Evolutionary conservation across 1,140 invertebrate genomes (phyloP).

Genomic region (Penaeus japonicus): DNA sequence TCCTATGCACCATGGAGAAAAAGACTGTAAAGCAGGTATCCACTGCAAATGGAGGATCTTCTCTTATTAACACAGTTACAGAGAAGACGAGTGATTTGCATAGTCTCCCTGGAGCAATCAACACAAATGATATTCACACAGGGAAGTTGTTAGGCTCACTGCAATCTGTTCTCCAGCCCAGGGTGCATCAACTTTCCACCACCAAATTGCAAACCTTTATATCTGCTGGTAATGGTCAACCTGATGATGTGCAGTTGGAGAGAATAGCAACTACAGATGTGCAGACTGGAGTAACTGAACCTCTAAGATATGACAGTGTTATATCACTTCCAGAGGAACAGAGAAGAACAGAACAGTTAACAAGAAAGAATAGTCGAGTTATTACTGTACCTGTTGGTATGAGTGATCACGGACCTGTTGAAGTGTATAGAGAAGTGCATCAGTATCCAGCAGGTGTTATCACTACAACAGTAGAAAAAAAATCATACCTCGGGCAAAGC

Average conservation of each 20-base stretch:
- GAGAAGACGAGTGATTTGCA: too few relatives aligned
- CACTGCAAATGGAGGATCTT: neutral
- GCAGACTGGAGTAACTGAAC: too few relatives aligned
- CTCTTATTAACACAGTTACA: too few relatives aligned
- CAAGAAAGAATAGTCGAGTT: neutral
- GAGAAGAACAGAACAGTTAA: neutral
- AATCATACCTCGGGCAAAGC: conserved; percentile 24
- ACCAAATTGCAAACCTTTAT: neutral
- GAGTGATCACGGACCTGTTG: conserved; percentile 45
- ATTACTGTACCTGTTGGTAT: conserved; percentile 46
- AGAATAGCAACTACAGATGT: too few relatives aligned
- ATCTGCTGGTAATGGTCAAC: too few relatives aligned
- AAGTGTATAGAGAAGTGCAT: conserved; percentile 49
- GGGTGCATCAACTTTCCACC: neutral
- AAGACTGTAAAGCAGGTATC: neutral
- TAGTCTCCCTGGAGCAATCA: too few relatives aligned
- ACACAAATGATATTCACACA: too few relatives aligned
- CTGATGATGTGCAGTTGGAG: too few relatives aligned
- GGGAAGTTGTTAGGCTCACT: neutral
- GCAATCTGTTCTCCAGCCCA: neutral
- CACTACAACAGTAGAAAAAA: conserved; percentile 42
- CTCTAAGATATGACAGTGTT: neutral
- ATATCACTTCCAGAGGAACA: neutral
- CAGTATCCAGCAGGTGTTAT: conserved; percentile 45
- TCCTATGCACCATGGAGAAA: conserved; percentile 39